Percentiles rank a stretch among this genome's conserved stretches.
phyloP scores from a whole-genome alignment of 2,888 invertebrate genomes.

The Choreutis nemorana region DNA sequence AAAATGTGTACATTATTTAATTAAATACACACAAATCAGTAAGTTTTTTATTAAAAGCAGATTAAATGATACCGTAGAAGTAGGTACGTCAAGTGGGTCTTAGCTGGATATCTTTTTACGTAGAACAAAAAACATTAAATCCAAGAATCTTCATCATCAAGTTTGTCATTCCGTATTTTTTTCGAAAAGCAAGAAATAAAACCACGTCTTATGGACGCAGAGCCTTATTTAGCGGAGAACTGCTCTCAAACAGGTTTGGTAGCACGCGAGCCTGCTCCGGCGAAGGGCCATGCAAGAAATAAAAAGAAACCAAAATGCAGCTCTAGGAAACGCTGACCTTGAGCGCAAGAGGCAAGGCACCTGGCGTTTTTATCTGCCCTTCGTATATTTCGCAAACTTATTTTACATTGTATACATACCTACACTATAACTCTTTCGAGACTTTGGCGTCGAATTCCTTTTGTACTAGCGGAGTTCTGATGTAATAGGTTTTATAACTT shows the following conservation, averaged over 20 bases:
- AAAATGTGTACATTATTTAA: conserved; percentile 2
- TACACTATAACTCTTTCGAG: conserved; percentile 3
- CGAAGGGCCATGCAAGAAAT: conserved; percentile 58
- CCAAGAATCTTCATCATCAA: no score
- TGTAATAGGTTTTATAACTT: conserved; percentile 23
- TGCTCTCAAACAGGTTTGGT: conserved; percentile 54
- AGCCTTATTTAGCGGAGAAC: conserved; percentile 47
- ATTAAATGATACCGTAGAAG: no score
- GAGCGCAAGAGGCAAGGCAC: conserved; percentile 58
- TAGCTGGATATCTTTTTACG: no score
- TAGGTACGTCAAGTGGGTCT: no score
- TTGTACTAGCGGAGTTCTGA: conserved; percentile 17
- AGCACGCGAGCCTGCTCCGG: conserved; percentile 55
- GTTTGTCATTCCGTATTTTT: no score
- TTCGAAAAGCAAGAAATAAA: background rate
- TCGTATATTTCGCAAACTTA: conserved; percentile 52
- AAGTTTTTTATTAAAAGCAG: no score
- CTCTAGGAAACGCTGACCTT: conserved; percentile 65
- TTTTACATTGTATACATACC: conserved; percentile 37
- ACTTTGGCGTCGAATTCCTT: conserved; percentile 13
- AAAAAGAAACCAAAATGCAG: conserved; percentile 63
- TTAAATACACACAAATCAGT: no score
- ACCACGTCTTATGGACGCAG: conserved; percentile 23
- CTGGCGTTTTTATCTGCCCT: conserved; percentile 63
- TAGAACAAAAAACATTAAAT: no score